phyloP scores from a whole-genome alignment of 2,113 vertebrate genomes.

The Paedocypris sp. region DNA sequence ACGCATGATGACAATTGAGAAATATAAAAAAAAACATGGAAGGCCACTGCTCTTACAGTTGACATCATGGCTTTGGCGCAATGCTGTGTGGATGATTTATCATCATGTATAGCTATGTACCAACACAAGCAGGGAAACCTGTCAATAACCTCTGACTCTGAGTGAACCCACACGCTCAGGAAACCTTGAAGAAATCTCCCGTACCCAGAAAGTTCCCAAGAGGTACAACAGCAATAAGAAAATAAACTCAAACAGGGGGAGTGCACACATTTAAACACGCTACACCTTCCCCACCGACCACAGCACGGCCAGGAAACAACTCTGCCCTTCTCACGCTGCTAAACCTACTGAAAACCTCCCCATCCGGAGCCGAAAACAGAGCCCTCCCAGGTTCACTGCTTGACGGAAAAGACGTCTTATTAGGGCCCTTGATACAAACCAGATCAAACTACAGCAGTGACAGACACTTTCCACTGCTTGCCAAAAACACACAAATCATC shows the following conservation, averaged over 20 bases:
- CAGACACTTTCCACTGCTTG: slow-evolving; percentile 12
- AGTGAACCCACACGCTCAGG: not conserved
- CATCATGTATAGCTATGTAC: not conserved
- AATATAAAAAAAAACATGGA: no score
- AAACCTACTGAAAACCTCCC: not conserved
- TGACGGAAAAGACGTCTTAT: not conserved
- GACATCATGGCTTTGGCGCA: slow-evolving; percentile 1
- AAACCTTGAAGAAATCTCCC: not conserved
- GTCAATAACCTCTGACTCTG: slow-evolving; percentile 5
- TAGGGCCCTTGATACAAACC: slow-evolving; percentile 3
- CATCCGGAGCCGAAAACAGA: not conserved
- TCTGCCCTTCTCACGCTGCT: slow-evolving; percentile 9
- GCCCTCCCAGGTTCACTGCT: not conserved
- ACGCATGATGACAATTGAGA: no score
- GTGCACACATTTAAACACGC: not conserved
- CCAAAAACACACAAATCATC: not conserved
- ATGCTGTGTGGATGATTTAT: not conserved
- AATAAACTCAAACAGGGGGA: not conserved
- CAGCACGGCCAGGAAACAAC: slow-evolving; percentile 12
- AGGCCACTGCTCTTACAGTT: no score
- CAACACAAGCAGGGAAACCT: not conserved
- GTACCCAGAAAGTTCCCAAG: not conserved
- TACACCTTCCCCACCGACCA: not conserved
- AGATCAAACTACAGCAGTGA: not conserved
- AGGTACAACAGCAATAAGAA: not conserved